These are phyloP conservation scores for Erinaceus europaeus DNA, from an alignment of 2,113 vertebrate species.

Conservation along the genomic window DNA sequence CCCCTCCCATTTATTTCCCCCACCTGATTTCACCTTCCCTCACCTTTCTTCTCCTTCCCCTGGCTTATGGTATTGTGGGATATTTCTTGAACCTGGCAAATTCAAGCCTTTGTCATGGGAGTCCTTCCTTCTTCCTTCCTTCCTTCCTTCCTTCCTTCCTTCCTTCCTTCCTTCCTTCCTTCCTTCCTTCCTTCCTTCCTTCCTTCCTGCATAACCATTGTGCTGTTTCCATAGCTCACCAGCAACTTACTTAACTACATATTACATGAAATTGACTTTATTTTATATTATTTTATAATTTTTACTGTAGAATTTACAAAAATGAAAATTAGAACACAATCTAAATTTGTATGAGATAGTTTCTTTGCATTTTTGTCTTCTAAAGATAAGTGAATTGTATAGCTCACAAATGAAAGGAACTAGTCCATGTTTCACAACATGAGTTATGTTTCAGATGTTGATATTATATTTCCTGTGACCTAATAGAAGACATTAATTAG, in stretches of 20 bases:
- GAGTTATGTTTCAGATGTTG: background rate
- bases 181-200: too few species aligned
- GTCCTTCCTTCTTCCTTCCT: too few species aligned
- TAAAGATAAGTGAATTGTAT: background rate
- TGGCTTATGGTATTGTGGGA: too few species aligned
- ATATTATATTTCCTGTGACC: background rate
- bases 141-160: too few species aligned
- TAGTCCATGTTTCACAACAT: background rate
- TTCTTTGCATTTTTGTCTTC: background rate
- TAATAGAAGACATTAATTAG: background rate
- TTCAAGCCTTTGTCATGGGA: too few species aligned
- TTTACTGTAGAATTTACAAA: conserved; percentile 22
- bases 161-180: too few species aligned
- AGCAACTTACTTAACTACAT: background rate
- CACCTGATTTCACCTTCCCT: too few species aligned
- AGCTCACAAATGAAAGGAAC: background rate
- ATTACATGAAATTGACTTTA: background rate
- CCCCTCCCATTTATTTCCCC: too few species aligned
- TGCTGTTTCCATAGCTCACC: too few species aligned
- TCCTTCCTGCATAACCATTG: background rate
- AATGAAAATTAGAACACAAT: background rate
- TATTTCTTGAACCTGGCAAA: too few species aligned
- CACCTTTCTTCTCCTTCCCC: too few species aligned
- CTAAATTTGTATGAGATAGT: background rate
- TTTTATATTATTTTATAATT: conserved; percentile 12